Evolutionary conservation across 2,888 invertebrate genomes (phyloP), one percentile per base, ranked within the genome.

Genomic region (Malthinus flaveolus): DNA sequence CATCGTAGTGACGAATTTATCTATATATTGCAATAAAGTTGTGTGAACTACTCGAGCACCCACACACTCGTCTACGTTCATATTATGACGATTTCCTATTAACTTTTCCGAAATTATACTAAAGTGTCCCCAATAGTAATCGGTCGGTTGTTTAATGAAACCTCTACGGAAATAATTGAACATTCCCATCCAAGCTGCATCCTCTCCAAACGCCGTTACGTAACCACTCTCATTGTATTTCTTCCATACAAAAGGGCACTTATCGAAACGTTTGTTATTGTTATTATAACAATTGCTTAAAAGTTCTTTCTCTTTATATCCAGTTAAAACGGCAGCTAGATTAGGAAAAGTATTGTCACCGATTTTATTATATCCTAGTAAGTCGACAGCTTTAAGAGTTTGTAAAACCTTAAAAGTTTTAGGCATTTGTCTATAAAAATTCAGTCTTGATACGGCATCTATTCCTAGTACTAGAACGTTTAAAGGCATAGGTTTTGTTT

Each of bases 281-380:
- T 63, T 62, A 0, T 83, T 83, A 83, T 88, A 86, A 71, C 93
- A 93, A 0, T 78, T 81, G 54, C 79, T 78, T 48, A 80, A 80
- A 44, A 93, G 75, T 69, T 93, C 90, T 0, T 80, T 79, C 31
- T 85, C 85, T 37, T 83, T 84, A 39, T 87, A 74, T 0, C 95
- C 95, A 1, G 87, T 85, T 8, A 95, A 79, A 61, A 93, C 83
- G 0, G 96, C 91, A 6, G 91, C 85, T 57, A 97, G 75, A 76
- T 97, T 97, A 0, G 95, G 94, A 74, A 91, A 95, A 0, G 96
- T 96, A 76, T 96, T 97, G 76, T 96, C 96, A 2, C 88, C 97
- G 7, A 97, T 90, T 83, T 96, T 97, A 74, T 92, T 95, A 77
- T 93, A 95, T 4, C 96, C 97, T 65, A 89, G 77, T 73, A 97